A percentile compares a stretch with the other conserved stretches of the same genome.
Evolutionary conservation across 2,113 vertebrate species (phyloP).

Genomic region (Hemichromis elongatus): DNA sequence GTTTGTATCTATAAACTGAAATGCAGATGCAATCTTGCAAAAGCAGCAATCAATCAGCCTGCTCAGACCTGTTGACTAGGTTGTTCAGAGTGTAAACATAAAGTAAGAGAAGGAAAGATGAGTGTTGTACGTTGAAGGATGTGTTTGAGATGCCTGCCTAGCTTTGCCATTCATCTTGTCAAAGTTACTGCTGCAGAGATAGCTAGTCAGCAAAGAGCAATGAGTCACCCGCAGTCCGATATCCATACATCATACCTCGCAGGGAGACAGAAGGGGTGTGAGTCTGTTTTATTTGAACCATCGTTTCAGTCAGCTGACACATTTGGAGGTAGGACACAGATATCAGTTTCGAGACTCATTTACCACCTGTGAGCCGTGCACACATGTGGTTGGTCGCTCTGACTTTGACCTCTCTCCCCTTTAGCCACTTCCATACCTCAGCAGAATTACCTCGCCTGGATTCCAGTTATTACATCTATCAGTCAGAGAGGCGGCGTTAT

Average conservation of each 20-base stretch:
- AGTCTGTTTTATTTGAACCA: slow-evolving; percentile 17
- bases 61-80: not conserved
- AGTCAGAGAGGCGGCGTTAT: not conserved
- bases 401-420: not conserved
- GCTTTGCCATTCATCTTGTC: slow-evolving; percentile 17
- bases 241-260: slow-evolving; percentile 15
- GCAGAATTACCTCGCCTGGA: not conserved
- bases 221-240: slow-evolving; percentile 7
- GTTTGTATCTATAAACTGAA: not conserved
- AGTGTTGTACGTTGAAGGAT: slow-evolving; percentile 3
- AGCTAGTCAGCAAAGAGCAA: not conserved
- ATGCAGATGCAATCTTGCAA: not conserved
- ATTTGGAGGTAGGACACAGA: not conserved
- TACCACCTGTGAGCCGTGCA: not conserved
- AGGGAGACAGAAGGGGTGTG: not conserved
- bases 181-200: not conserved
- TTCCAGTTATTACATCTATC: not conserved
- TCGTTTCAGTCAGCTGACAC: not conserved
- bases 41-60: not conserved
- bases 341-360: not conserved
- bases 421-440: not conserved
- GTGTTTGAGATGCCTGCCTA: not conserved
- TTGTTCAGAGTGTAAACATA: not conserved
- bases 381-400: not conserved
- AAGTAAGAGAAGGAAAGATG: not conserved